These are phyloP conservation scores for Allobates femoralis DNA, from an alignment of 2,797 vertebrate species.

Conservation along the genomic window DNA sequence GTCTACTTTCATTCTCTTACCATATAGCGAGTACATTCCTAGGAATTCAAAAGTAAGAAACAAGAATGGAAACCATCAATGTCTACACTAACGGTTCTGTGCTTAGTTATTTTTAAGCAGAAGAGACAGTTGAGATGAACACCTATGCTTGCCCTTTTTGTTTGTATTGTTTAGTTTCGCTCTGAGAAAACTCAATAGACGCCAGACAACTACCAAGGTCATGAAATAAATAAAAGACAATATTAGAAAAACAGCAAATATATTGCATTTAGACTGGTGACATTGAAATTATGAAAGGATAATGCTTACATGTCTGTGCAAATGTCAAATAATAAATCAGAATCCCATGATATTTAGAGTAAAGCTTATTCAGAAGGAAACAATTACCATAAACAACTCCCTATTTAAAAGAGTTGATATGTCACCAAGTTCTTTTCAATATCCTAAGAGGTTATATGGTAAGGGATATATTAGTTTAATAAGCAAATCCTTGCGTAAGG, in stretches of 20 bases:
- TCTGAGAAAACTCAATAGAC: not conserved
- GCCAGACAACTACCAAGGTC: not conserved
- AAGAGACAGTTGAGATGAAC: not conserved
- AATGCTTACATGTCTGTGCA: not conserved
- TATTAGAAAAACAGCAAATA: not conserved
- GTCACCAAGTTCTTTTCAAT: not conserved
- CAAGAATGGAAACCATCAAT: slow-evolving; percentile 1
- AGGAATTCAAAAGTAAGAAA: not conserved
- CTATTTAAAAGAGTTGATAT: slow-evolving; percentile 9
- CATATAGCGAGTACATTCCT: not conserved
- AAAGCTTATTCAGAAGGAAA: not conserved
- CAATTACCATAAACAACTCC: slow-evolving; percentile 16
- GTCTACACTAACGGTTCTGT: not conserved
- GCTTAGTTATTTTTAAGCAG: not conserved
- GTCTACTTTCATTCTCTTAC: slow-evolving; percentile 4
- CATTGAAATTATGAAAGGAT: slow-evolving; percentile 2
- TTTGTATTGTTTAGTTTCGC: not conserved
- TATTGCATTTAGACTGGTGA: not conserved
- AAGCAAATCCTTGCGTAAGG: slow-evolving; percentile 5
- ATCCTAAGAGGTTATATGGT: not conserved
- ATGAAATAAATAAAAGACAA: not conserved
- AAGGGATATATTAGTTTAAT: slow-evolving; percentile 50
- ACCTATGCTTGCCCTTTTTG: not conserved
- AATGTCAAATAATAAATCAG: not conserved
- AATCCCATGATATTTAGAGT: not conserved